Conservation (phyloP, 1,140 invertebrate genomes). For the Streblospio benedicti region DNA sequence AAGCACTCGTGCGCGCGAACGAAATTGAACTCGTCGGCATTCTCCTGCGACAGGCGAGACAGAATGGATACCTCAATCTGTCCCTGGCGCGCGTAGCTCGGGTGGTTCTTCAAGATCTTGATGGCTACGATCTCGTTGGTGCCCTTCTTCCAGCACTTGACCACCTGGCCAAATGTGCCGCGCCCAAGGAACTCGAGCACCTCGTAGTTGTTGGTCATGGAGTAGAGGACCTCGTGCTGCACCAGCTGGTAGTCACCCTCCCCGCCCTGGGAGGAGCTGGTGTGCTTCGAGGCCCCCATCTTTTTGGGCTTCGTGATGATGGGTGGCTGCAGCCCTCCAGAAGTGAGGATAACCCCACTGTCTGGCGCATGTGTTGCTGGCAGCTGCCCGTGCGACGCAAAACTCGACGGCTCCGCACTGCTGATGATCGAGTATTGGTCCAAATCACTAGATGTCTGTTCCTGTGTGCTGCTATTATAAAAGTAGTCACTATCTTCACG, state of each 20-base stretch:
- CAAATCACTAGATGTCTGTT: too few species aligned
- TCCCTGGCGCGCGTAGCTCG: slow-evolving; percentile 97
- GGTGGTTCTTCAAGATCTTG: slow-evolving; percentile 99
- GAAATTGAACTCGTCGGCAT: slow-evolving; percentile 97
- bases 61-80: slow-evolving; percentile 99
- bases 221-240: slow-evolving; percentile 94
- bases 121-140: slow-evolving; percentile 99
- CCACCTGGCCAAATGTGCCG: slow-evolving; percentile 98
- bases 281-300: slow-evolving; percentile 56
- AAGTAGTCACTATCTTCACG: too few species aligned
- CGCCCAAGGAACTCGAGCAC: slow-evolving; percentile 97
- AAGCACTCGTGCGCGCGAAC: slow-evolving; percentile 99
- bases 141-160: slow-evolving; percentile 99
- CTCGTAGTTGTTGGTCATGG: slow-evolving; percentile 78
- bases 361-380: too few species aligned
- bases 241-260: slow-evolving; percentile 97
- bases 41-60: slow-evolving; percentile 94
- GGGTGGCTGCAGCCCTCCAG: too few species aligned
- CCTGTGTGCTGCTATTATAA: too few species aligned
- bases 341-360: too few species aligned
- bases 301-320: slow-evolving; percentile 68
- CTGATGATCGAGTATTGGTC: too few species aligned
- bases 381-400: too few species aligned
- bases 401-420: too few species aligned
- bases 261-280: slow-evolving; percentile 45